Percentiles rank a stretch among this genome's conserved stretches.
Evolutionary conservation across 2,888 invertebrate genomes (phyloP).

Genomic region (Ophonus ardosiacus): DNA sequence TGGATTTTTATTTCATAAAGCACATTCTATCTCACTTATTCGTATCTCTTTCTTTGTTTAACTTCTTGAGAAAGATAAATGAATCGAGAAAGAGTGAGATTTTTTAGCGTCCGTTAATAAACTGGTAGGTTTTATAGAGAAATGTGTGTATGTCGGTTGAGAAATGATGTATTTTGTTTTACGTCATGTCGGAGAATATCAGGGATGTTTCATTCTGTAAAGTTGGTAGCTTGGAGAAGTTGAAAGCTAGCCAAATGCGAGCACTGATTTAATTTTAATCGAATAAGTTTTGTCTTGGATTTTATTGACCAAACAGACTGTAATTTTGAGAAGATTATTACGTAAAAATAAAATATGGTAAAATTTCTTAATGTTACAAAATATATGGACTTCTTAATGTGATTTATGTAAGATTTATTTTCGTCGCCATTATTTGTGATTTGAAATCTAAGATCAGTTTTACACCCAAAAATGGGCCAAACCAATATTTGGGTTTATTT

Average conservation of each 20-base stretch:
- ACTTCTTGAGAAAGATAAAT: slow-evolving; percentile 12
- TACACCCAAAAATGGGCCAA: too few species aligned
- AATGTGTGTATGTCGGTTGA: not conserved
- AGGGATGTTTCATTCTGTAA: slow-evolving; percentile 14
- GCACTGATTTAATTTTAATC: slow-evolving; percentile 33
- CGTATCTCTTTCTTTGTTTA: not conserved
- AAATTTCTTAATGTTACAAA: too few species aligned
- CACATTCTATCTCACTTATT: not conserved
- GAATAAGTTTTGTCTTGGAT: slow-evolving; percentile 24
- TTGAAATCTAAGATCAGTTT: too few species aligned
- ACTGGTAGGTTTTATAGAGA: slow-evolving; percentile 15
- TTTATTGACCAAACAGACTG: slow-evolving; percentile 23
- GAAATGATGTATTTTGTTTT: slow-evolving; percentile 33
- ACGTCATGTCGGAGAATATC: not conserved
- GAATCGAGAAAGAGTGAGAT: slow-evolving; percentile 14
- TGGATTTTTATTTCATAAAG: slow-evolving; percentile 12
- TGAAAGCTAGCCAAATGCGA: slow-evolving; percentile 18
- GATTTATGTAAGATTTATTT: too few species aligned
- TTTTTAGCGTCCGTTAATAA: slow-evolving; percentile 25
- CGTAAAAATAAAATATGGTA: not conserved
- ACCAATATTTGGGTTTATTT: too few species aligned
- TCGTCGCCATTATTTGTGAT: too few species aligned
- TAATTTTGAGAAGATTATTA: not conserved
- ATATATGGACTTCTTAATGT: not conserved
- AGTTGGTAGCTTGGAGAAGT: not conserved